Conservation (phyloP, 2,113 vertebrate genomes). For the Eublepharis macularius region DNA sequence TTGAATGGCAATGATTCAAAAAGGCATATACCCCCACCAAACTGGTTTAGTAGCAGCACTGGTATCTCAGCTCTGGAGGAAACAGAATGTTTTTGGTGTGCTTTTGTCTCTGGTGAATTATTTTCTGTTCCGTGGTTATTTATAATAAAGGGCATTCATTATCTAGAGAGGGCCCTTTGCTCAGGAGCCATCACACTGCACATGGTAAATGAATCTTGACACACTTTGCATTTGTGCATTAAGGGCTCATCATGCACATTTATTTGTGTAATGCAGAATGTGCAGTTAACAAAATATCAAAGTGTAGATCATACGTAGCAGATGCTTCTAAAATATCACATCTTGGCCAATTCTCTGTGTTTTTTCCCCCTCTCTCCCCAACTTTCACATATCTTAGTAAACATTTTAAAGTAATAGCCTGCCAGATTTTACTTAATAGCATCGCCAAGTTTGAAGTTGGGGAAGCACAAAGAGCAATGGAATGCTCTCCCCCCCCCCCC, state of each 20-base stretch:
- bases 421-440: slow-evolving; percentile 71
- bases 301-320: slow-evolving; percentile 74
- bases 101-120: slow-evolving; percentile 78
- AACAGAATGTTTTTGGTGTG: slow-evolving; percentile 73
- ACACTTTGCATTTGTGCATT: slow-evolving; percentile 74
- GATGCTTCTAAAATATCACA: slow-evolving; percentile 74
- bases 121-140: slow-evolving; percentile 77
- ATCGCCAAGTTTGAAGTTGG: slow-evolving; percentile 71
- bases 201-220: slow-evolving; percentile 75
- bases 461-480: slow-evolving; percentile 71
- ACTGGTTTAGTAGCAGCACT: slow-evolving; percentile 74
- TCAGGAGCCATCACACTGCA: slow-evolving; percentile 70
- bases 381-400: slow-evolving; percentile 73
- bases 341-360: slow-evolving; percentile 70
- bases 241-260: slow-evolving; percentile 74
- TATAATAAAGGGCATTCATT: slow-evolving; percentile 81
- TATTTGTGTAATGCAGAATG: slow-evolving; percentile 73
- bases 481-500: slow-evolving; percentile 62
- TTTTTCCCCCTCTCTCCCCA: slow-evolving; percentile 45
- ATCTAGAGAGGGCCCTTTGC: slow-evolving; percentile 76
- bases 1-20: slow-evolving; percentile 79
- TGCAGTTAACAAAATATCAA: slow-evolving; percentile 55
- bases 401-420: slow-evolving; percentile 70
- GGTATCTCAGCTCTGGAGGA: slow-evolving; percentile 79
- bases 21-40: slow-evolving; percentile 68